phyloP scores from a whole-genome alignment of 2,888 invertebrate genomes.

The Uropetala carovei region DNA sequence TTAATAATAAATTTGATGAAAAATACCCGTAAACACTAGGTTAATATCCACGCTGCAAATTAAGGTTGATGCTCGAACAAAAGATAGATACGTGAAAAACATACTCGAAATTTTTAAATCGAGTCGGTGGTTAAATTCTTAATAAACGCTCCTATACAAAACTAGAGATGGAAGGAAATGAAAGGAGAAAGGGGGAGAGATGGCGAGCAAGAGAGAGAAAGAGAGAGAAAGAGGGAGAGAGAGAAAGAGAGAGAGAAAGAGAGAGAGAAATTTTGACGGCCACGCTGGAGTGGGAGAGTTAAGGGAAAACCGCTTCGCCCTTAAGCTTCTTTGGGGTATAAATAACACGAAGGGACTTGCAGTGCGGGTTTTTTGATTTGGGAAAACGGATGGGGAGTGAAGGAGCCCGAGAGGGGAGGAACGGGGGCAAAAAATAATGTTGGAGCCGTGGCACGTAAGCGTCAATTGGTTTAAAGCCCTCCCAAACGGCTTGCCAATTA shows the following conservation, averaged over 20 bases:
- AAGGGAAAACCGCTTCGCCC: not conserved
- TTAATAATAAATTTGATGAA: too few relatives aligned
- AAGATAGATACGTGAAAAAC: too few relatives aligned
- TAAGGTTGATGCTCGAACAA: too few relatives aligned
- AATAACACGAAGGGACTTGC: not conserved
- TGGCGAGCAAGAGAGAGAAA: not conserved
- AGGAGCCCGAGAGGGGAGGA: not conserved
- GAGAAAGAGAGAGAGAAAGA: not conserved
- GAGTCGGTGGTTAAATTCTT: not conserved
- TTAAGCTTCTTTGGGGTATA: conserved; percentile 10
- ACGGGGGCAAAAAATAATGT: not conserved
- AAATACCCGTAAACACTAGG: too few relatives aligned
- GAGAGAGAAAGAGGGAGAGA: not conserved
- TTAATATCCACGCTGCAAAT: too few relatives aligned
- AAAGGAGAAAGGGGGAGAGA: not conserved
- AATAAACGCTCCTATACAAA: not conserved
- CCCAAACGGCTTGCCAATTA: conserved; percentile 28
- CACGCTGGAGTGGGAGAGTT: not conserved
- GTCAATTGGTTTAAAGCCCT: conserved; percentile 32
- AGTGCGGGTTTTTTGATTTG: conserved; percentile 15
- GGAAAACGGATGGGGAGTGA: not conserved
- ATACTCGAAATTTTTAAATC: not conserved
- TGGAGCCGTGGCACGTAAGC: conserved; percentile 5
- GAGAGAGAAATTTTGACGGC: not conserved
- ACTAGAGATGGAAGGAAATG: not conserved